phyloP scores from a whole-genome alignment of 2,797 vertebrate genomes.

The Pristis pectinata region DNA sequence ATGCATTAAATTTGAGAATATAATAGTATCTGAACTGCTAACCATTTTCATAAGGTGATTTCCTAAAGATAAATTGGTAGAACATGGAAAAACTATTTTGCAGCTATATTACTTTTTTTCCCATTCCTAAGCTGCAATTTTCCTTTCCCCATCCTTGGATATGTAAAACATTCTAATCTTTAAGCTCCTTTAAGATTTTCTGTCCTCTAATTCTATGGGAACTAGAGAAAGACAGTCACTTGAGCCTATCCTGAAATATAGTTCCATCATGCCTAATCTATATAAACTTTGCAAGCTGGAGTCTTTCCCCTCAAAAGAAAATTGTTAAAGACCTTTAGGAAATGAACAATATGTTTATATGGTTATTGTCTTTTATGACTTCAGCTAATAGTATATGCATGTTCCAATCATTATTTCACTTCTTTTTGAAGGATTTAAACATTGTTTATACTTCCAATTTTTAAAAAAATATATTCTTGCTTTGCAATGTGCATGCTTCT shows the following conservation, averaged over 20 bases:
- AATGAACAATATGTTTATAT: too few relatives aligned
- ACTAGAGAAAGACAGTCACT: too few relatives aligned
- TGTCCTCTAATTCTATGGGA: not conserved
- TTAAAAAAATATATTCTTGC: not conserved
- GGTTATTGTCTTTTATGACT: too few relatives aligned
- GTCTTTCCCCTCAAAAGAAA: too few relatives aligned
- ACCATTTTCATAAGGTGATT: not conserved
- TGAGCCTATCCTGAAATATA: too few relatives aligned
- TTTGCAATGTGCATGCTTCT: not conserved
- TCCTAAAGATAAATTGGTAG: not conserved
- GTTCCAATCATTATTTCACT: too few relatives aligned
- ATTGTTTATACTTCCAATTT: not conserved
- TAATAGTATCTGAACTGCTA: not conserved
- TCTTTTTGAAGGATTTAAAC: not conserved
- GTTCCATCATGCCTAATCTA: too few relatives aligned
- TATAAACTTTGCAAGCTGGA: too few relatives aligned
- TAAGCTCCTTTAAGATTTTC: not conserved
- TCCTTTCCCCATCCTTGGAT: not conserved
- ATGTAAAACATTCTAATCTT: not conserved
- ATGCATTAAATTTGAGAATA: not conserved
- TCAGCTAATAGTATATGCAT: too few relatives aligned
- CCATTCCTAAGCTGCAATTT: not conserved
- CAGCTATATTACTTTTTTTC: not conserved
- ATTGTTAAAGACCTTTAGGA: too few relatives aligned
- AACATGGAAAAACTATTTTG: not conserved